Conservation (phyloP, 2,797 vertebrate genomes). For the Characodon lateralis region DNA sequence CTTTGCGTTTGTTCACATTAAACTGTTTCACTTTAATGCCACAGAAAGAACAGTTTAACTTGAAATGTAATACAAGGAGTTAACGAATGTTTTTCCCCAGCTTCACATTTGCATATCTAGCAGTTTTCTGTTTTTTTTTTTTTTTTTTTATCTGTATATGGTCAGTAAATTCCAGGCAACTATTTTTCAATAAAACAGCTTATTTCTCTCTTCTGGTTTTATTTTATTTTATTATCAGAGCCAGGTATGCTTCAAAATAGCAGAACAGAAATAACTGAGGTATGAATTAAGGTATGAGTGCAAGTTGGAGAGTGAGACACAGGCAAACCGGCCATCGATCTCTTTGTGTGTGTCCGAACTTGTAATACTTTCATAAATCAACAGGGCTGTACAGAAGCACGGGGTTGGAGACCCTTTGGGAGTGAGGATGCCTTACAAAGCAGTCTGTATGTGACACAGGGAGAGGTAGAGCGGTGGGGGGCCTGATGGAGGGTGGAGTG, state of each 20-base stretch:
- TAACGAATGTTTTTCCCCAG: not conserved
- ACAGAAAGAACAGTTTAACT: not conserved
- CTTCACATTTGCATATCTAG: not conserved
- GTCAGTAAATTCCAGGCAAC: not conserved
- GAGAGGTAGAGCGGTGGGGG: slow-evolving; percentile 26
- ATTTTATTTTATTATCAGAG: slow-evolving; percentile 7
- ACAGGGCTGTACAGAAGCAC: slow-evolving; percentile 19
- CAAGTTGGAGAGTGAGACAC: slow-evolving; percentile 30
- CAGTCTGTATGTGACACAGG: slow-evolving; percentile 54
- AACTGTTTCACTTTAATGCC: not conserved
- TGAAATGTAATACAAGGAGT: not conserved
- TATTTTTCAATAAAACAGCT: slow-evolving; percentile 6
- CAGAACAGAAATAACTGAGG: slow-evolving; percentile 20
- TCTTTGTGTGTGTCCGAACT: slow-evolving; percentile 49
- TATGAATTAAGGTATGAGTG: slow-evolving; percentile 18
- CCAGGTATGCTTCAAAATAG: not conserved
- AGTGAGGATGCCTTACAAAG: slow-evolving; percentile 68
- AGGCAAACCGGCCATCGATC: slow-evolving; percentile 41
- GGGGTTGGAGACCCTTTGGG: slow-evolving; percentile 25
- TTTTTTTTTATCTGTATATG: slow-evolving; percentile 2
- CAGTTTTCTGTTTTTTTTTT: not conserved
- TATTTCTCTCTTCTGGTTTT: not conserved
- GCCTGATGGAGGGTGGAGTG: slow-evolving; percentile 41
- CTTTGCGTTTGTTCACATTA: not conserved
- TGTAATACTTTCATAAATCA: slow-evolving; percentile 70